These are phyloP conservation scores for Protobothrops mucrosquamatus DNA, from an alignment of 2,113 vertebrate genomes.

Conservation along the genomic window DNA sequence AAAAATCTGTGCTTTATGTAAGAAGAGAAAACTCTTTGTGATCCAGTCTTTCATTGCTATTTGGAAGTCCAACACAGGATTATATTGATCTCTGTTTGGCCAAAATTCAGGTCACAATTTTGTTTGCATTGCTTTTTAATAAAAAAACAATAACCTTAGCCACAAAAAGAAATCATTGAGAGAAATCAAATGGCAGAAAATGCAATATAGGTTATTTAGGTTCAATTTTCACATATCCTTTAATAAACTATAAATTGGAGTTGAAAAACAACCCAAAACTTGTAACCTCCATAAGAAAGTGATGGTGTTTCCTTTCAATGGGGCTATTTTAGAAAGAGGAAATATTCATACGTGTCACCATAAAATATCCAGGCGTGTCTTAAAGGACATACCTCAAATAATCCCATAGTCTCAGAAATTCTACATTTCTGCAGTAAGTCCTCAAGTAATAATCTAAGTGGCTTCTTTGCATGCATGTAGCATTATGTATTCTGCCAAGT, in stretches of 20 bases:
- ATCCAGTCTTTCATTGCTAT: constrained; percentile 4
- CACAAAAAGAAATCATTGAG: constrained; percentile 10
- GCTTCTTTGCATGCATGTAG: background rate
- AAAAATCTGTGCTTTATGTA: constrained; percentile 15
- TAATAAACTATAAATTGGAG: background rate
- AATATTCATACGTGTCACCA: background rate
- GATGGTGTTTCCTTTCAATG: background rate
- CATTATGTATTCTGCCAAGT: background rate
- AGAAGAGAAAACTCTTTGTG: accelerated
- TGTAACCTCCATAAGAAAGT: background rate
- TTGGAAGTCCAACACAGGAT: background rate
- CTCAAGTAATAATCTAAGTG: too few species aligned
- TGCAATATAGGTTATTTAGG: background rate
- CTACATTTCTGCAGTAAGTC: background rate
- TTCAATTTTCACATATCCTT: background rate
- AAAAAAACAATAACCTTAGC: constrained; percentile 11
- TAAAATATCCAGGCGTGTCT: background rate
- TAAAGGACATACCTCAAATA: background rate
- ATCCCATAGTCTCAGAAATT: background rate
- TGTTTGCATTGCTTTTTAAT: background rate
- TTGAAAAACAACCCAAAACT: background rate
- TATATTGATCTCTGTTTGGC: background rate
- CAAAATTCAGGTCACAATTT: background rate
- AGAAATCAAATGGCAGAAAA: background rate
- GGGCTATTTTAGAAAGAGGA: background rate